phyloP scores from a whole-genome alignment of 1,140 invertebrate genomes.

The Eupeodes corollae region DNA sequence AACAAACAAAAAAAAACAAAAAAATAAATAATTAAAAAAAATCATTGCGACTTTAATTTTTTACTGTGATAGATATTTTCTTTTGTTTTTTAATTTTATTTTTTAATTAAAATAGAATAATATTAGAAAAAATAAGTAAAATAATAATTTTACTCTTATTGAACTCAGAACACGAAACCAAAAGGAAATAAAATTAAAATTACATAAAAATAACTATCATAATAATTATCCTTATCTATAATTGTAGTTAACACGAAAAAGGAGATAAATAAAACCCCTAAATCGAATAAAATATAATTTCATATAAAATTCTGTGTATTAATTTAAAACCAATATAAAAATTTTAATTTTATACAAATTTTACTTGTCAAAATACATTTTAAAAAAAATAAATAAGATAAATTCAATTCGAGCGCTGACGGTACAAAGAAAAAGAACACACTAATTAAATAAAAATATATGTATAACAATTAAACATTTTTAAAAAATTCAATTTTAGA shows the following conservation, averaged over 20 bases:
- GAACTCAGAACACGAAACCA: background rate
- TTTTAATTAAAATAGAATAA: background rate
- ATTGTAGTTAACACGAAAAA: conserved; percentile 2
- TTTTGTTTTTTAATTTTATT: conserved; percentile 14
- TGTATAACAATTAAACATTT: too few relatives aligned
- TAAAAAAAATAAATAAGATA: conserved; percentile 15
- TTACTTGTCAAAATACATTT: conserved; percentile 4
- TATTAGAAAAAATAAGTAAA: background rate
- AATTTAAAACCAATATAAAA: conserved; percentile 2
- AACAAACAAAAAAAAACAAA: background rate
- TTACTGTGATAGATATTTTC: conserved; percentile 35
- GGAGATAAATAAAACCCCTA: background rate
- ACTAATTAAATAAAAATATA: too few relatives aligned
- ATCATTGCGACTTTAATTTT: conserved; percentile 11
- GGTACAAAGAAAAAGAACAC: conserved; percentile 24
- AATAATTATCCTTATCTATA: background rate
- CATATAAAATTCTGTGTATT: conserved; percentile 13
- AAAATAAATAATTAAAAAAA: conserved; percentile 7
- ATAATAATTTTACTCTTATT: background rate
- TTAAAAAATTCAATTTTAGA: too few relatives aligned
- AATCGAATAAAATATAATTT: conserved; percentile 7
- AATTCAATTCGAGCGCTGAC: conserved; percentile 35
- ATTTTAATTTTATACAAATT: background rate
- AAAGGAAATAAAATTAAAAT: conserved; percentile 1
- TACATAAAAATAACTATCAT: background rate